Evolutionary conservation across 2,113 vertebrate species (phyloP), one percentile per base, ranked within the genome.

Genomic region (Poecile atricapillus): DNA sequence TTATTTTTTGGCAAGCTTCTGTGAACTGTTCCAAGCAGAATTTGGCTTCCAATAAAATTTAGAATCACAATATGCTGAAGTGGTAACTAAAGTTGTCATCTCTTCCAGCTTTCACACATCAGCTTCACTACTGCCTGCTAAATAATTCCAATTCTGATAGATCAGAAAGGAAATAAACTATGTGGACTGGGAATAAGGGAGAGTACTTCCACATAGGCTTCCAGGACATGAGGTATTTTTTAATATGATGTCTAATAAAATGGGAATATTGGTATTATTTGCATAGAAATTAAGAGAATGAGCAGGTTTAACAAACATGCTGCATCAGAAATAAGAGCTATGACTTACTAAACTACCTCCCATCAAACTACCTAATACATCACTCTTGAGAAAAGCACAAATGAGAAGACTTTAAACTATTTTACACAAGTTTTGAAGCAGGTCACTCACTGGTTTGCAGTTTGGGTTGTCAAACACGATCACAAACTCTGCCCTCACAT

Each of bases 391-490:
- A 78, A 83, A 59, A 62, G 63, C 59, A 95, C 44, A 79, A 71
- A 63, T 24, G 47, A 56, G 43, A 89, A 55, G 41, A 63, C 41
- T 88, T 90, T 3, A 53, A 70, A 67, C 25, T 41, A 35, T 71
- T 35, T 52, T 14, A 25, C 46, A 24, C 24, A 33, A 16, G 30
- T 79, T 93, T 94, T 62, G 49, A 83, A 90, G 79, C 6, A n/a
- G 31, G 35, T 52, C 67, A 96, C 98, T 98, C 97, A 99, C 99
- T 14, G 98, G 93, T 63, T 97, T 97, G 95, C 97, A 98, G 91
- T 93, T 96, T 7, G 87, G 79, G 78, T 98, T 97, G 64, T 98
- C 98, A 97, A 99, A 99, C 8, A 43, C 7, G 35, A 99, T 97
- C 89, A 98, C 94, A 96, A 99, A 98, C 37, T 96, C 96, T 67